Evolutionary conservation across 53 echinoderm and acorn worm species (phyloP), one percentile per base, ranked within the genome.

Genomic region (Henricia sp.): DNA sequence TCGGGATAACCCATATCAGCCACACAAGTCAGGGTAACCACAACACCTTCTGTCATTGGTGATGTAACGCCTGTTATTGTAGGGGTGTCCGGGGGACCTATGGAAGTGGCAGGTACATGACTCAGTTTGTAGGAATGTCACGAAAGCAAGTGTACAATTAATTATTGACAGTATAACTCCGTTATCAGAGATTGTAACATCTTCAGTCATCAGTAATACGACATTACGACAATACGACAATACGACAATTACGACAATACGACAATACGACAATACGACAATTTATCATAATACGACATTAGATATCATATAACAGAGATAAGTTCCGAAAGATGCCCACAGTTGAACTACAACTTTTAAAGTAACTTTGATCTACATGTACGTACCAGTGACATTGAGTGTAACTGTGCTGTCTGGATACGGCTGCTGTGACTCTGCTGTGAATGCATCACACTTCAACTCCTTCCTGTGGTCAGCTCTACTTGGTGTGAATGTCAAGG

Each of bases 71-170:
- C 57, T 33, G 56, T 54, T 37, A 74, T 74, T 1, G 37, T 39
- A 23, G 74, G 56, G 10, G 56, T 20, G 52, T 74, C 74, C 10
- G 74, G 74, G 11, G 74, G 57, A 74, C 74, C 74, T 74, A n/a
- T 21, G 37, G 17, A 4, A 38, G 20, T 1, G 6, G 2, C 11
- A 28, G 16, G 16, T n/a, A n/a, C n/a, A n/a, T n/a, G n/a, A n/a
- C n/a, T n/a, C n/a, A n/a, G n/a, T n/a, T n/a, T n/a, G n/a, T n/a
- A n/a, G n/a, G n/a, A n/a, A n/a, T n/a, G n/a, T n/a, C n/a, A n/a
- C n/a, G n/a, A n/a, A n/a, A n/a, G n/a, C n/a, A n/a, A n/a, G n/a
- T n/a, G n/a, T n/a, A n/a, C n/a, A n/a, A n/a, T n/a, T n/a, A n/a
- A n/a, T n/a, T n/a, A n/a, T n/a, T n/a, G n/a, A n/a, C n/a, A n/a